Evolutionary conservation across 2,113 vertebrate genomes (phyloP).

Genomic region (Pao palembangensis): DNA sequence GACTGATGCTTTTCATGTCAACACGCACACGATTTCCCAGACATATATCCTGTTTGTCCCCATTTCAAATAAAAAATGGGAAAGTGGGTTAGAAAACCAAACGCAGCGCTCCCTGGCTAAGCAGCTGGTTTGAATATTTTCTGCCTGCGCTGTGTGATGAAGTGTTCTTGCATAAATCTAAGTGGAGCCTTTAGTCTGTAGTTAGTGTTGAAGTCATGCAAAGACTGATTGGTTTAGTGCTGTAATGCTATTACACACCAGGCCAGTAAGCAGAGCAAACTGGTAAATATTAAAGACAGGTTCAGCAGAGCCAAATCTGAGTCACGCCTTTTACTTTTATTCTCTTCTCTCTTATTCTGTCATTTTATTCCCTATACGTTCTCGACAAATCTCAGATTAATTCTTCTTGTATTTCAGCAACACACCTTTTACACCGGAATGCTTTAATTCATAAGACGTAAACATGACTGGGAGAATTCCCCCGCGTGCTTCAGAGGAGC

Average conservation of each 20-base stretch:
- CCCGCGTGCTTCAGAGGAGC: too few species aligned
- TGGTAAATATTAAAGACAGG: constrained; percentile 19
- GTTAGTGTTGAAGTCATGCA: constrained; percentile 19
- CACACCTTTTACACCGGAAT: too few species aligned
- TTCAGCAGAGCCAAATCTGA: constrained; percentile 3
- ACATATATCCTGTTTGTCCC: constrained; percentile 25
- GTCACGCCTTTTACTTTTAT: not conserved
- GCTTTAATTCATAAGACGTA: too few species aligned
- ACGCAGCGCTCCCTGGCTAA: constrained; percentile 10
- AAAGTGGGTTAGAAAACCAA: constrained; percentile 31
- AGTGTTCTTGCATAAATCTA: constrained; percentile 12
- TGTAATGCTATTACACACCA: constrained; percentile 11
- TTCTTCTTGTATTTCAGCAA: too few species aligned
- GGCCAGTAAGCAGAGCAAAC: constrained; percentile 14
- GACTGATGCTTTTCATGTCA: constrained; percentile 36
- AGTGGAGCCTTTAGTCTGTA: constrained; percentile 15
- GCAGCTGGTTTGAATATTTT: constrained; percentile 16
- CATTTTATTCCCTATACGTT: not conserved
- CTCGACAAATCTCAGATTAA: too few species aligned
- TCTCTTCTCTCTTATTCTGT: constrained; percentile 6
- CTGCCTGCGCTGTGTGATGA: constrained; percentile 11
- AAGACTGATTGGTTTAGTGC: constrained; percentile 18
- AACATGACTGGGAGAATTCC: too few species aligned
- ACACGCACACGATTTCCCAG: constrained; percentile 52
- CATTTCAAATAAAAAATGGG: constrained; percentile 9